A percentile compares a stretch with the other conserved stretches of the same genome.
Evolutionary conservation across 92 coral and sea anemone species (phyloP).

Genomic region (Palythoa caribaeorum): DNA sequence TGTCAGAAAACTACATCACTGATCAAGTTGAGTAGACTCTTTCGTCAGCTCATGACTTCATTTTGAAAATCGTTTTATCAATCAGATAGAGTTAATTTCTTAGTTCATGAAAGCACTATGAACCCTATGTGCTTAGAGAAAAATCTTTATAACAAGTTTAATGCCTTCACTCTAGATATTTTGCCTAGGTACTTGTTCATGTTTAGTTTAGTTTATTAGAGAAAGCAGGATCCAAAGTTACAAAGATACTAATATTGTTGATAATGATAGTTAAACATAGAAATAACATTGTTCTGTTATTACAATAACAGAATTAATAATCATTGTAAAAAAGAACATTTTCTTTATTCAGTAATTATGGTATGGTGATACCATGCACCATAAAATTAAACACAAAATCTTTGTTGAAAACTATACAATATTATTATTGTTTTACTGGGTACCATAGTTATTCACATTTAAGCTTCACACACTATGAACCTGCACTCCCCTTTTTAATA

Average conservation of each 20-base stretch:
- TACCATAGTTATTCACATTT: background rate
- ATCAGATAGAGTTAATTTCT: background rate
- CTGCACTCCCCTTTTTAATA: background rate
- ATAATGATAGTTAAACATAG: background rate
- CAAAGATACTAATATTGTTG: constrained; percentile 1
- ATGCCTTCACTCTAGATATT: constrained; percentile 6
- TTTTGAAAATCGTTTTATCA: background rate
- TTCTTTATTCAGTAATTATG: constrained; percentile 2
- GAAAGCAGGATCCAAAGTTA: background rate
- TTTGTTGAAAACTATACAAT: background rate
- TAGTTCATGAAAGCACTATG: constrained; percentile 14
- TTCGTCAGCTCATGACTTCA: background rate
- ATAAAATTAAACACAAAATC: background rate
- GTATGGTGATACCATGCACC: background rate
- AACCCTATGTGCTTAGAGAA: background rate
- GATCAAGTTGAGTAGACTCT: background rate
- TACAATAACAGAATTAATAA: background rate
- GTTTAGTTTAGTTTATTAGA: constrained; percentile 1
- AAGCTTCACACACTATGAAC: background rate
- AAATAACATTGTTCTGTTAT: constrained; percentile 22
- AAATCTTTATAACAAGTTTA: constrained; percentile 1
- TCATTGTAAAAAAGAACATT: constrained; percentile 11
- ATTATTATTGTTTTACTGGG: background rate
- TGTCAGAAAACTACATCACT: background rate
- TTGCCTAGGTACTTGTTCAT: constrained; percentile 13